Evolutionary conservation across 2,113 vertebrate species (phyloP).

Genomic region (Oceanodroma tethys): DNA sequence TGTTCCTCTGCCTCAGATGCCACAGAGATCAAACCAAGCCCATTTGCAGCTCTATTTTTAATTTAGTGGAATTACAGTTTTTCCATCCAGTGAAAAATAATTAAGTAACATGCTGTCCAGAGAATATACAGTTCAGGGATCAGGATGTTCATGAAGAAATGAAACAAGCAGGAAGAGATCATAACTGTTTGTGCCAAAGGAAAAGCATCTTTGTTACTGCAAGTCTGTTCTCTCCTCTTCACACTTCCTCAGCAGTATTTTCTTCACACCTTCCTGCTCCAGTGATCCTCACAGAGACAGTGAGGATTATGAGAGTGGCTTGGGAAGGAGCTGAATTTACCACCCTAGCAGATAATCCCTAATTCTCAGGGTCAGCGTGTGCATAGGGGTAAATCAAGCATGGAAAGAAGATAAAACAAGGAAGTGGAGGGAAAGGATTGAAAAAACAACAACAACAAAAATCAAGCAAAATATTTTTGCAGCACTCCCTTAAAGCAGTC

Average conservation of each 20-base stretch:
- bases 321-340: background rate
- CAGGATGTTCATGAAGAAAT: background rate
- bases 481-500: background rate
- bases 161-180: background rate
- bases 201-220: background rate
- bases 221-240: background rate
- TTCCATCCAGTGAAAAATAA: conserved; percentile 50
- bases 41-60: conserved; percentile 59
- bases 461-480: background rate
- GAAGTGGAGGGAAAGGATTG: background rate
- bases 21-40: conserved; percentile 58
- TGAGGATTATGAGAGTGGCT: background rate
- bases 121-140: conserved; percentile 8
- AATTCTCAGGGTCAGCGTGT: background rate
- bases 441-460: background rate
- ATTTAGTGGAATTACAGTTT: conserved; percentile 47
- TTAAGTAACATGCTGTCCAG: conserved; percentile 39
- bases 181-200: background rate
- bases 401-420: background rate
- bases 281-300: background rate
- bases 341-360: background rate
- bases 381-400: background rate
- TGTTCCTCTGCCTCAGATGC: conserved; percentile 50
- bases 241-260: background rate
- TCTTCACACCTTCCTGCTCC: background rate